phyloP scores from a whole-genome alignment of 2,113 vertebrate genomes.

The Globicephala melas region DNA sequence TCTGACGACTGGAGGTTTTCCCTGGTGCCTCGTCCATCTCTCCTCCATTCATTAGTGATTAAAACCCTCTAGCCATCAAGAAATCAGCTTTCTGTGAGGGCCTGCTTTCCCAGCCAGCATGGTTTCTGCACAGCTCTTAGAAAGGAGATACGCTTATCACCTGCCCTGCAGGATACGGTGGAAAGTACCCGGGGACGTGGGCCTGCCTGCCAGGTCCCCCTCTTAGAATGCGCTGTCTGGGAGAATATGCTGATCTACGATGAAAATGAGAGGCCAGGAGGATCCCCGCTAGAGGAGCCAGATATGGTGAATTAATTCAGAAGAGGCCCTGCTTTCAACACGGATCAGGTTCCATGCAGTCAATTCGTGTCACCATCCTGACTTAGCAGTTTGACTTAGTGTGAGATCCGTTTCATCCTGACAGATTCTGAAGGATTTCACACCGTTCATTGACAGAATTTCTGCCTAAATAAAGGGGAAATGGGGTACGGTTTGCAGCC shows the following conservation, averaged over 20 bases:
- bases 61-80: slow-evolving; percentile 33
- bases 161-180: slow-evolving; percentile 16
- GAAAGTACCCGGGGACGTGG: not conserved
- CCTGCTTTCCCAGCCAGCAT: not conserved
- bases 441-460: not conserved
- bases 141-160: slow-evolving; percentile 47
- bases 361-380: not conserved
- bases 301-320: slow-evolving; percentile 2
- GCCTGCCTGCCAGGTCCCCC: slow-evolving; percentile 11
- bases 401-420: not conserved
- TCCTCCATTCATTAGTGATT: slow-evolving; percentile 58
- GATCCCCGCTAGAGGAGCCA: not conserved
- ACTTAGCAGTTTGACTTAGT: not conserved
- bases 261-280: slow-evolving; percentile 42
- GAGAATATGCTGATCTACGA: slow-evolving; percentile 1
- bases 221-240: slow-evolving; percentile 18
- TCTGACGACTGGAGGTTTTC: slow-evolving; percentile 64
- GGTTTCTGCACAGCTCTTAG: not conserved
- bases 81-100: not conserved
- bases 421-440: not conserved
- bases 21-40: slow-evolving; percentile 53
- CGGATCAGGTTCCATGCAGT: accelerated
- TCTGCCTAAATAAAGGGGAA: not conserved
- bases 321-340: not conserved
- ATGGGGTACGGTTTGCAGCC: not conserved